Evolutionary conservation across 2,888 invertebrate genomes (phyloP), one percentile per base, ranked within the genome.

Genomic region (Zaprionus bogoriensis): DNA sequence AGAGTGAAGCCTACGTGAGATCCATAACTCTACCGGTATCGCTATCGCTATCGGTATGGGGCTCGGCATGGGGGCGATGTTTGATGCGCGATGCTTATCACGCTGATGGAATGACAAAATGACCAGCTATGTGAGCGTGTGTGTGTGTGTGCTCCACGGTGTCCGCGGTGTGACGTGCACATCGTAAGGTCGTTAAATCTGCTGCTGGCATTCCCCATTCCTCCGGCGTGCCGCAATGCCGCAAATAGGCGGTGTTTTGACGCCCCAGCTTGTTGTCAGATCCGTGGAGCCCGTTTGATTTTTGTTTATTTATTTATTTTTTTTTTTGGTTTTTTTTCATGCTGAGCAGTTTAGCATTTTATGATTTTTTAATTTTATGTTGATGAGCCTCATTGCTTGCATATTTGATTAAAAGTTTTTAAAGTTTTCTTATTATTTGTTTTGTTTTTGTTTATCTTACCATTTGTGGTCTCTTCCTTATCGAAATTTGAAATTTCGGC

Each of bases 361-460:
- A 87, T 84, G 82, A 75, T 74, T 79, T 69, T 84, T 79, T 86
- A 87, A 86, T 86, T 87, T 87, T 86, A 87, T 87, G 84, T 72
- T 87, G 87, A 86, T 86, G 84, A 77, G 69, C 52, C 82, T 81
- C 80, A 80, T 86, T 79, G 87, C 86, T 76, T 81, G 86, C 66
- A 85, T 85, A 69, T 81, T 77, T 85, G 73, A 87, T 87, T 87
- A 57, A 57, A 65, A 45, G 53, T 61, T 60, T 69, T 55, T 48
- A 19, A 46, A 1, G 27, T n/a, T 19, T 46, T 20, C 7, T 59
- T 64, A 51, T 63, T 63, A 38, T 69, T 69, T 59, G 55, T 67
- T 65, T 64, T 53, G 52, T 39, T n/a, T 58, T 46, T 54, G 54
- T 46, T 46, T 59, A 59, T 67, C 46, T 73, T 48, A 48, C 66